Base-by-base conservation (phyloP, 2,888 invertebrate species). In the Cephus nigrinus region DNA sequence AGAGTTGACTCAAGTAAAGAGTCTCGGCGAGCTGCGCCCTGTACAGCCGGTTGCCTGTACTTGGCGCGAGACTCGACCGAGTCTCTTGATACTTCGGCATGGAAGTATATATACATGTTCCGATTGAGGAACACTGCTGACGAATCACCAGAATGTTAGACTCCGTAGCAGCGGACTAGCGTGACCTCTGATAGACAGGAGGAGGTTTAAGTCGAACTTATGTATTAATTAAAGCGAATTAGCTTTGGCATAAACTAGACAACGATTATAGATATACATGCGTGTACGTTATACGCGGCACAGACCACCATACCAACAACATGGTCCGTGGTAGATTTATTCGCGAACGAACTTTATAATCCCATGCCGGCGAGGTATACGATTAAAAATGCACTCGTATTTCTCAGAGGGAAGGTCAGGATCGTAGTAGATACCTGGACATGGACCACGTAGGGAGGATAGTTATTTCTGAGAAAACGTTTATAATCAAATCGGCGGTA, bases 171-270 rank as follows among this genome's bases (percentile, higher is more conserved):
- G 71, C 71, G 15, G 71, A 31, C 71, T 85, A 80, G 86, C 87
- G 85, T 88, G 86, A 87, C 80, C 79, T 73, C 79, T 88, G 87
- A 87, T 83, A 80, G 88, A 88, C 86, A 84, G 85, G 80, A 80
- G 78, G 81, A 86, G 80, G 81, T 82, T 80, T 82, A 82, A 68
- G 81, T 83, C 82, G 83, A 86, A 82, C 82, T 86, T 82, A 82
- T 83, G 87, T 86, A 88, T 86, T 85, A 88, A 88, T 88, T 88
- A 87, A 86, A 84, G 82, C 83, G 84, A 84, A 87, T 87, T 84
- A 88, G 82, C 82, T 71, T 71, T 55, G 55, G 55, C 23, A 55
- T 23, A 55, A 55, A 55, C 55, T 55, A 23, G 23, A 55, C 23
- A 55, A 55, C 55, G 55, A 55, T 55, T 55, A 55, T 55, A 15